phyloP scores from a whole-genome alignment of 2,888 invertebrate species.

The Lobophora halterata region DNA sequence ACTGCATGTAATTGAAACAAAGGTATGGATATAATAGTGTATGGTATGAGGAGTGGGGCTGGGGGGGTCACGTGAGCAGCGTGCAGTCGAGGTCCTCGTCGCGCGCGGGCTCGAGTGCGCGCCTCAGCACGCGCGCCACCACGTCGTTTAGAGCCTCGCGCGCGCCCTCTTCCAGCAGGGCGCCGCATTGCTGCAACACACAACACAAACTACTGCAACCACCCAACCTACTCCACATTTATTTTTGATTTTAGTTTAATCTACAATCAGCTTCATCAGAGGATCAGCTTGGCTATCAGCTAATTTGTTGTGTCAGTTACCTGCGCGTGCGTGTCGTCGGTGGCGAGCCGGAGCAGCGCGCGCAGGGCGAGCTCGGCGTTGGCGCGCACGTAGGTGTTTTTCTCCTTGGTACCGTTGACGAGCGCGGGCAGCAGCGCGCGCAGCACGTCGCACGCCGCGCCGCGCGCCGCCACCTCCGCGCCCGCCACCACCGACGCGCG shows the following conservation, averaged over 20 bases:
- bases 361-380: constrained; percentile 96
- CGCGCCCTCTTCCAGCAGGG: constrained; percentile 91
- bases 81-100: constrained; percentile 97
- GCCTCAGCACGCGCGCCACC: constrained; percentile 92
- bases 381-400: constrained; percentile 96
- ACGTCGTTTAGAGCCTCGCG: constrained; percentile 94
- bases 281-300: too few species aligned
- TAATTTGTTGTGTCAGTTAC: too few species aligned
- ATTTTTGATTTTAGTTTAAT: too few species aligned
- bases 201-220: neutral
- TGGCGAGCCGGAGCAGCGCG: constrained; percentile 89
- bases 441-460: constrained; percentile 82
- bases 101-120: constrained; percentile 88
- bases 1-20: too few species aligned
- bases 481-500: constrained; percentile 89
- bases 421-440: constrained; percentile 92
- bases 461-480: constrained; percentile 62
- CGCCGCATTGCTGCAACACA: constrained; percentile 83
- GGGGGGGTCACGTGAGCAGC: constrained; percentile 85
- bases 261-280: too few species aligned
- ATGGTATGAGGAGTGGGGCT: neutral
- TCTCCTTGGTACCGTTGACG: constrained; percentile 99
- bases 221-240: too few species aligned
- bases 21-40: too few species aligned
- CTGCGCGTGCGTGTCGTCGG: constrained; percentile 87